Base-by-base conservation (phyloP, 2,797 vertebrate genomes). In the Darevskia nairensis region DNA sequence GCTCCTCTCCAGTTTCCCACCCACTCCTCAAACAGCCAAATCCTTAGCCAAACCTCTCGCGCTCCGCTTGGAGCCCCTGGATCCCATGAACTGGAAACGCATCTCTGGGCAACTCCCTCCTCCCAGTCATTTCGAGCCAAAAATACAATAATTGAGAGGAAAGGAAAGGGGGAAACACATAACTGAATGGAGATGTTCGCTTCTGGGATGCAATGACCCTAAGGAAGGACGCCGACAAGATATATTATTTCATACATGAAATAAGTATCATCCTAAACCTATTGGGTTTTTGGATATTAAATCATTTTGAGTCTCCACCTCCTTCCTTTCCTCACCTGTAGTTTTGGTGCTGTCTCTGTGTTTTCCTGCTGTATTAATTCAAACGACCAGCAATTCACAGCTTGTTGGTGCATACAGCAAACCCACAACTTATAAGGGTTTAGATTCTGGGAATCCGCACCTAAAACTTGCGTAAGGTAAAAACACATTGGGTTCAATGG, bases 1-100 rank as follows among this genome's bases (percentile, higher is more conserved):
- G 15, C 59, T 86, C 86, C 1, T 41, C 4, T 75, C 89, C 68
- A 85, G 88, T 64, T 90, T 93, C 94, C 92, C 92, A 77, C 86
- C 84, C 90, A 44, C 82, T 88, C 61, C 91, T 91, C 82, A 71
- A 71, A 23, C 88, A 80, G 41, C 82, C 50, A 55, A 55, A 79
- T 32, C 7, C 3, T 74, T 4, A 0, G 50, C 41, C 1, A 0
- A 0, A 69, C 9, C 72, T 71, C 87, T 77, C 2, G 9, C 35
- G 3, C 44, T 17, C 15, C 11, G 17, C 44, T 55, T 66, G 68
- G 55, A 82, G 75, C 25, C 23, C 74, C 59, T 41, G 78, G 81
- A 39, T 76, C 87, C 83, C 90, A 80, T 71, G 69, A 69, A 59
- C 84, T 89, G 79, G n/a, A 69, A 82, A 64, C 59, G n/a, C 59